A percentile compares a stretch with the other conserved stretches of the same genome.
phyloP scores from a whole-genome alignment of 2,888 invertebrate species.

The Apomyelois bistriatella region DNA sequence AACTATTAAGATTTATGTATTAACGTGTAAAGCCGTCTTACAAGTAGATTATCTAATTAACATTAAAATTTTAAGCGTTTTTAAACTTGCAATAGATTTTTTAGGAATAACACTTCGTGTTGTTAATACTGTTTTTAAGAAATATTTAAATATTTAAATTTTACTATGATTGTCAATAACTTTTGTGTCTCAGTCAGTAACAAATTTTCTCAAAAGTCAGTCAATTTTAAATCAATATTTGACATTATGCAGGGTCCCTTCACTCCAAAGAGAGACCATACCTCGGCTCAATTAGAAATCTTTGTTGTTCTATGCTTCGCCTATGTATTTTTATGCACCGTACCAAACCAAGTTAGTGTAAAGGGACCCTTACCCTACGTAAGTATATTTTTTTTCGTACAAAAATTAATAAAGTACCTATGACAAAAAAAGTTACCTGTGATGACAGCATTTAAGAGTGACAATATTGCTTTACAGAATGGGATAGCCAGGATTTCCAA shows the following conservation, averaged over 20 bases:
- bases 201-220: neutral
- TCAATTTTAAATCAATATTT: constrained; percentile 1
- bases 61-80: constrained; percentile 34
- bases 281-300: no score
- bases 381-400: no score
- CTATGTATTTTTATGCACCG: neutral
- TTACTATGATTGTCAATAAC: neutral
- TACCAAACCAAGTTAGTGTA: no score
- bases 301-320: no score
- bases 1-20: constrained; percentile 28
- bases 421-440: no score
- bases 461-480: constrained; percentile 7
- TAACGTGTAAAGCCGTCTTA: constrained; percentile 23
- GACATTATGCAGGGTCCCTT: neutral
- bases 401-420: no score
- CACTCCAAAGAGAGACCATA: no score
- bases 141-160: neutral
- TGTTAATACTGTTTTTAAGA: constrained; percentile 4
- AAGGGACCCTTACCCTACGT: no score
- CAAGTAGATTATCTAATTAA: constrained; percentile 31
- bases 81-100: constrained; percentile 15
- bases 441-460: neutral
- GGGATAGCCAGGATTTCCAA: constrained; percentile 14
- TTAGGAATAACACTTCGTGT: constrained; percentile 3
- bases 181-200: constrained; percentile 2